Conservation (phyloP, 92 coral and sea anemone species). For the Porites divaricata region DNA sequence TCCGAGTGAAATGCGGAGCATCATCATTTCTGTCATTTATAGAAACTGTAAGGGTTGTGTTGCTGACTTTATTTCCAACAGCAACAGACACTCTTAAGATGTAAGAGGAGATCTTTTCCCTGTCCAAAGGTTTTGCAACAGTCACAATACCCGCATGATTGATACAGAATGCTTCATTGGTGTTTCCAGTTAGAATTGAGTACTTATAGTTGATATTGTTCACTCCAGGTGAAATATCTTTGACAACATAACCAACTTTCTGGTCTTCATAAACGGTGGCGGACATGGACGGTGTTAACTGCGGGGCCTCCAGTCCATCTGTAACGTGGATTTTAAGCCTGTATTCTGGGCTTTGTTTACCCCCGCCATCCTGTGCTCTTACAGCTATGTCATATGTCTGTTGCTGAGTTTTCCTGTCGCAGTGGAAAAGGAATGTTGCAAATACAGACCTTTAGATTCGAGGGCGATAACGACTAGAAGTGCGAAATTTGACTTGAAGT, state of each 20-base stretch:
- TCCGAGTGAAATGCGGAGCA: constrained; percentile 67
- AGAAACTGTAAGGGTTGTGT: constrained; percentile 53
- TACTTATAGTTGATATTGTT: constrained; percentile 55
- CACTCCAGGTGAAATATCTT: constrained; percentile 47
- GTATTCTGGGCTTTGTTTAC: background rate
- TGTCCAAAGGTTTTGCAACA: constrained; percentile 88
- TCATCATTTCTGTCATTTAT: constrained; percentile 79
- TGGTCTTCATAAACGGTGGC: constrained; percentile 43
- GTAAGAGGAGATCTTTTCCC: constrained; percentile 80
- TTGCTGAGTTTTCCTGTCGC: background rate
- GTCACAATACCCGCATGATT: constrained; percentile 72
- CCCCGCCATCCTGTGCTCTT: constrained; percentile 26
- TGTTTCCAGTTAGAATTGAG: constrained; percentile 75
- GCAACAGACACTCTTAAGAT: constrained; percentile 68
- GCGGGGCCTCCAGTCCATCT: constrained; percentile 56
- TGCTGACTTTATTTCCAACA: constrained; percentile 58
- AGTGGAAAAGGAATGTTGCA: background rate
- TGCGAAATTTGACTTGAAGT: too few relatives aligned
- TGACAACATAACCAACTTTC: constrained; percentile 58
- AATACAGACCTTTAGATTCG: too few relatives aligned
- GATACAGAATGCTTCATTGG: constrained; percentile 79
- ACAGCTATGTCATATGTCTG: constrained; percentile 4
- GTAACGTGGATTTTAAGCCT: constrained; percentile 45
- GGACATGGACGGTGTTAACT: constrained; percentile 9
- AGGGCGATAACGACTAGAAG: too few relatives aligned